Evolutionary conservation across 2,888 invertebrate species (phyloP).

Genomic region (Pollenia labialis): DNA sequence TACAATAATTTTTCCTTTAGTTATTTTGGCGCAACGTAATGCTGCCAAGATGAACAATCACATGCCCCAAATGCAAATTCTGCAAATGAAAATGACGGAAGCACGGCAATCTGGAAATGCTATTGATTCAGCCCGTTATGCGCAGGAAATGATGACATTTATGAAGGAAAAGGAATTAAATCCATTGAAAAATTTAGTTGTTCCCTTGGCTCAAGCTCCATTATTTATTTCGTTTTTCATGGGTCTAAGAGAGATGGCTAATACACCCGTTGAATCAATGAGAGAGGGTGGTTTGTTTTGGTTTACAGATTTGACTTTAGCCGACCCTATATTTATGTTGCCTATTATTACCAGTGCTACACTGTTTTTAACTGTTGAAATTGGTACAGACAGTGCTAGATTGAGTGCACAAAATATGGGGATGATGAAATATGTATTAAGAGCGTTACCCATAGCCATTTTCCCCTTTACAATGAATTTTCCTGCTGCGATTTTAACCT

Average conservation of each 20-base stretch:
- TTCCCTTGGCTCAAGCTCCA: slow-evolving; percentile 93
- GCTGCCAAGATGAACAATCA: slow-evolving; percentile 92
- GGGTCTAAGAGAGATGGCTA: slow-evolving; percentile 94
- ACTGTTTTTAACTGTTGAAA: slow-evolving; percentile 91
- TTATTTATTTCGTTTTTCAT: slow-evolving; percentile 96
- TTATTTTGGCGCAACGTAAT: slow-evolving; percentile 92
- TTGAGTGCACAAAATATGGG: slow-evolving; percentile 88
- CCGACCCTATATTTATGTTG: slow-evolving; percentile 94
- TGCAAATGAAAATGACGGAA: slow-evolving; percentile 94
- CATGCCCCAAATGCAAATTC: slow-evolving; percentile 92
- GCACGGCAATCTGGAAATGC: slow-evolving; percentile 93
- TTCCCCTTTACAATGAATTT: slow-evolving; percentile 95
- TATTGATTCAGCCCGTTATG: slow-evolving; percentile 90
- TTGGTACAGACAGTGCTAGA: slow-evolving; percentile 91
- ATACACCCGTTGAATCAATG: slow-evolving; percentile 95
- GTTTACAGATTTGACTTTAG: slow-evolving; percentile 95
- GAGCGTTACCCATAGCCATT: slow-evolving; percentile 90
- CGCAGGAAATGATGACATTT: slow-evolving; percentile 91
- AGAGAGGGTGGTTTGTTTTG: slow-evolving; percentile 94
- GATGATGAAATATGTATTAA: slow-evolving; percentile 89
- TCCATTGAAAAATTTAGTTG: slow-evolving; percentile 91
- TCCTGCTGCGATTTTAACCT: slow-evolving; percentile 93
- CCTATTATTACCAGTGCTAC: slow-evolving; percentile 94
- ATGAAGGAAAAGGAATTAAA: slow-evolving; percentile 93
- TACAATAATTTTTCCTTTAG: slow-evolving; percentile 91